Evolutionary conservation across 2,113 vertebrate genomes (phyloP).

Genomic region (Helogale parvula): DNA sequence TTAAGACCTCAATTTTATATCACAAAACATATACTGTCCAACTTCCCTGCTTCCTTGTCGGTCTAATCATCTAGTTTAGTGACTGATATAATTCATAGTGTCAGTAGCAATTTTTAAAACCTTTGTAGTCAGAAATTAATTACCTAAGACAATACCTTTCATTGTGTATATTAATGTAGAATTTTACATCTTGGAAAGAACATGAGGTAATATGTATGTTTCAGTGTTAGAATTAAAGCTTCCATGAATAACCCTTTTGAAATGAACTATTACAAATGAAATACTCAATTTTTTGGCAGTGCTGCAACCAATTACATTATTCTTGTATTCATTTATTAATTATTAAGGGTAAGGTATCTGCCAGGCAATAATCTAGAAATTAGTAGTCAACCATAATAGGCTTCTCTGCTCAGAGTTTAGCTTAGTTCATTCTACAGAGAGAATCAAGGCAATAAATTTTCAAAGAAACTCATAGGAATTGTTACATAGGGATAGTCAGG

Average conservation of each 20-base stretch:
- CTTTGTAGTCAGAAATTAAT: background rate
- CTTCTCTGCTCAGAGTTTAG: background rate
- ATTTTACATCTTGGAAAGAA: background rate
- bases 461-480: background rate
- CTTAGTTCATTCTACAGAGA: background rate
- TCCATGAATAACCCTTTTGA: background rate
- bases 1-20: background rate
- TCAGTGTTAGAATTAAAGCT: background rate
- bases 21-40: background rate
- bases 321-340: background rate
- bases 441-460: background rate
- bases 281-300: background rate
- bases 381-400: background rate
- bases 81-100: background rate
- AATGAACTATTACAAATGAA: background rate
- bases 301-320: background rate
- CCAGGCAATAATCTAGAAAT: background rate
- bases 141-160: background rate
- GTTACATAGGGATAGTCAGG: rapidly evolving
- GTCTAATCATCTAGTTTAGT: background rate
- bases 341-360: background rate
- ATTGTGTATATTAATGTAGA: background rate
- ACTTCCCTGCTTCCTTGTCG: background rate
- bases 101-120: background rate
- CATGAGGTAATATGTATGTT: background rate